phyloP scores from a whole-genome alignment of 2,797 vertebrate genomes.

The Cichlasoma orientale region DNA sequence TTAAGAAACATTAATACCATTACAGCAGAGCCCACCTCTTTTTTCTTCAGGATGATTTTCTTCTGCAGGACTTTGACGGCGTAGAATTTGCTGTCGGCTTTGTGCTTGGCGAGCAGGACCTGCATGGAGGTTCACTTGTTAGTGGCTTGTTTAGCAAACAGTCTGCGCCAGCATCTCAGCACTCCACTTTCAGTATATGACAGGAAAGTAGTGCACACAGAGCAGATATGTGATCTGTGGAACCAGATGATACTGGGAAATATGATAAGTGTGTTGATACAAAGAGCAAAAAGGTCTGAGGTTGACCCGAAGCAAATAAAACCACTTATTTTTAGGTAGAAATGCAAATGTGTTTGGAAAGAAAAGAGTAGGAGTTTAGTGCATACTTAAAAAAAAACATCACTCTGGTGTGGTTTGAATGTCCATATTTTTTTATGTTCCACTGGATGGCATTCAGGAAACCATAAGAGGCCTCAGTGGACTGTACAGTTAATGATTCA shows the following conservation, averaged over 20 bases:
- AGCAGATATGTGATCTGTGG: conserved; percentile 46
- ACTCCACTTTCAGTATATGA: conserved; percentile 33
- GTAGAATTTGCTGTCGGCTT: conserved; percentile 91
- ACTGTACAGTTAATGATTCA: conserved; percentile 74
- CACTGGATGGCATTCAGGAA: conserved; percentile 28
- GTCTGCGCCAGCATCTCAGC: conserved; percentile 37
- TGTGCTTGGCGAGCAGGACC: conserved; percentile 95
- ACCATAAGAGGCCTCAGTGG: conserved; percentile 35
- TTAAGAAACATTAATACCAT: background rate
- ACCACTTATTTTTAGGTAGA: background rate
- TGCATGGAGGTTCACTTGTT: conserved; percentile 72
- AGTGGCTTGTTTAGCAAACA: conserved; percentile 65
- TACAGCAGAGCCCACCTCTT: conserved; percentile 85
- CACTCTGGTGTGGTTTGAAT: background rate
- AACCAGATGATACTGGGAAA: conserved; percentile 58
- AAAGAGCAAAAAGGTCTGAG: background rate
- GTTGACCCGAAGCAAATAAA: background rate
- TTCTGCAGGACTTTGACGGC: conserved; percentile 98
- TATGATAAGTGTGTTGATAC: conserved; percentile 26
- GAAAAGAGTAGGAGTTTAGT: background rate
- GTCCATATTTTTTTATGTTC: background rate
- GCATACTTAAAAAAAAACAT: background rate
- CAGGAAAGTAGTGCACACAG: conserved; percentile 25
- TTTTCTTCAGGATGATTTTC: conserved; percentile 96
- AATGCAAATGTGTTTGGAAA: background rate